Evolutionary conservation across 2,797 vertebrate genomes (phyloP), one percentile per base, ranked within the genome.

Genomic region (Schizopygopsis malacanthus): DNA sequence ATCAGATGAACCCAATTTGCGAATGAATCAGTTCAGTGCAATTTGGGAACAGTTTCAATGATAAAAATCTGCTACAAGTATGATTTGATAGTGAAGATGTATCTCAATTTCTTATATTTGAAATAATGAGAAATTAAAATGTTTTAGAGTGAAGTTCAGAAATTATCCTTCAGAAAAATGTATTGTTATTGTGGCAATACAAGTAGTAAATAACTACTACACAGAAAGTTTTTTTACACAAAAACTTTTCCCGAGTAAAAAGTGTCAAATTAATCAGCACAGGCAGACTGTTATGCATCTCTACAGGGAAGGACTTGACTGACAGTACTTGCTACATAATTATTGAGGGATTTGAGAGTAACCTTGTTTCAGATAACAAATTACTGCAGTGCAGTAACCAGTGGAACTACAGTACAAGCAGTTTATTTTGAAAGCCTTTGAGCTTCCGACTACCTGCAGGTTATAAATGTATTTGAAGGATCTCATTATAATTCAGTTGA

Each of bases 261-360:
- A 88, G 83, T 77, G 69, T 90, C 61, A 73, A 83, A 88, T 90
- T 91, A 92, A 92, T 90, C 91, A 87, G 90, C 72, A 56, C 79
- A 86, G 75, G 87, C 71, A 87, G 67, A 75, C 85, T 82, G 72
- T 77, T 76, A 43, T 59, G 75, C 33, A 79, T 85, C 75, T 83
- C 75, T 85, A 78, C 77, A 85, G 84, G 82, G 79, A 73, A 52
- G 65, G 33, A 67, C 88, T 81, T 86, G 85, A 89, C 80, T 86
- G 84, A 81, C 86, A 73, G 83, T 71, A 56, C 71, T 79, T 67
- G 41, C 77, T 59, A 86, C 47, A 83, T 67, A 41, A 43, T 77
- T 81, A 78, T 76, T 81, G 33, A 13, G 52, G 76, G 78, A 70
- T 81, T 83, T 50, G 20, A 79, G 67, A 77, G 56, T 78, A 82